These are phyloP conservation scores for Cacatua alba DNA, from an alignment of 2,113 vertebrate species.

Conservation along the genomic window DNA sequence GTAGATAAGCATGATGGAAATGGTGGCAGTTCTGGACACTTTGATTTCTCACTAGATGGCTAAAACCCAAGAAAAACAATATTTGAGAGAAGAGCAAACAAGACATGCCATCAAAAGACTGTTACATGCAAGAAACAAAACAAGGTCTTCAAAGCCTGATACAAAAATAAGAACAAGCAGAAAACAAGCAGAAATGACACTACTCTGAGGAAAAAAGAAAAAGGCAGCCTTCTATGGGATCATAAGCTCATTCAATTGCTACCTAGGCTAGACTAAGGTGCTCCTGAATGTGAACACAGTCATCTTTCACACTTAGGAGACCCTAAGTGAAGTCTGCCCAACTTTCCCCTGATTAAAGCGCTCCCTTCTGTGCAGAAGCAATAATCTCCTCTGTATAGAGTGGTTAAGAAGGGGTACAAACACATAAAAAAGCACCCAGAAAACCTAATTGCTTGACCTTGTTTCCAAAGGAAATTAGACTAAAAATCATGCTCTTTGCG, in stretches of 20 bases:
- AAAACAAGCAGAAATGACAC: background rate
- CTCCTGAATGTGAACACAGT: background rate
- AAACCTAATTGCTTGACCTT: conserved; percentile 56
- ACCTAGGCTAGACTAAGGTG: background rate
- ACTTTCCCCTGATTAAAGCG: conserved; percentile 9
- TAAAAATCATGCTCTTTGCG: conserved; percentile 51
- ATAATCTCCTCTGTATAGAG: background rate
- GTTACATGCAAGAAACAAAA: background rate
- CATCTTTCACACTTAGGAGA: background rate
- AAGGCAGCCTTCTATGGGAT: background rate
- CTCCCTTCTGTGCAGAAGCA: background rate
- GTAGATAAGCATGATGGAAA: conserved; percentile 90
- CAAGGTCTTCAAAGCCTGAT: background rate
- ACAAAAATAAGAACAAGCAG: background rate
- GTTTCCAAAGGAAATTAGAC: conserved; percentile 54
- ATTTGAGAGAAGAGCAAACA: background rate
- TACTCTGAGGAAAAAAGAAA: background rate
- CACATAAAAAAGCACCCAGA: background rate
- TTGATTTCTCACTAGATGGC: conserved; percentile 86
- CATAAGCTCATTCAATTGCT: background rate
- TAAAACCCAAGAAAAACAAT: conserved; percentile 42
- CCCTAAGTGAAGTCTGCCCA: background rate
- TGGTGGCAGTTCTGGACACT: conserved; percentile 87
- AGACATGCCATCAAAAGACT: background rate
- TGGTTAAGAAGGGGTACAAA: background rate